Base-by-base conservation (phyloP, 2,113 vertebrate genomes). In the Rhynchomys soricoides region DNA sequence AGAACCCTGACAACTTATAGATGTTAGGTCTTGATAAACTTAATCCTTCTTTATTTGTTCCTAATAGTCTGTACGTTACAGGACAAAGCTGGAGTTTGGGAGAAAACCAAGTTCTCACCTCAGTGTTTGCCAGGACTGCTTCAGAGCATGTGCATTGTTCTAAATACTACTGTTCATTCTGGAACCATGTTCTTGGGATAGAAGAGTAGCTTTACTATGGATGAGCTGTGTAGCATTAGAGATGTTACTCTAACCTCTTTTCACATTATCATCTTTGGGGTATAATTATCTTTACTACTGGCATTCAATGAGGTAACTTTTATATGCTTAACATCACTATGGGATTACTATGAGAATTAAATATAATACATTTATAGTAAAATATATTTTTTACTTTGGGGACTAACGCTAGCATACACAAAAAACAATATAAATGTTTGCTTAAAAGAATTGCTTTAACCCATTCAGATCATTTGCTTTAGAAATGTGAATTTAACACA, bases 261-360 rank as follows among this genome's bases (percentile, higher is more conserved):
- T 43, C 29, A 57, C 31, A 4, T 26, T 71, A 62, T 95, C 74
- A 64, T 90, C 22, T 29, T 52, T 68, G 26, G 11, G 3, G 13
- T 68, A 74, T 74, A 66, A 79, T 52, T 34, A 78, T 92, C 79
- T 71, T 10, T 75, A 62, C 77, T 64, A 55, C 59, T 26, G 71
- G 31, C 24, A 73, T 93, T 82, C 78, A 48, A 5, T 16, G 31
- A 87, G 31, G 3, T 57, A 15, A 29, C 0, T 26, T 77, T 96
- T 86, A 50, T 48, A 40, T 57, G 59, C 43, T 89, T 19, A 92
- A 29, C 83, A 85, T 1, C 85, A 26, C n/a, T 85, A 70, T 77
- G 81, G 29, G 24, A 11, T 59, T 89, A 40, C 85, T 82, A 26
- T 29, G n/a, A 96, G 83, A 85, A 62, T 55, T 86, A 92, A 87